phyloP scores from a whole-genome alignment of 53 echinoderm and acorn worm species.

The Luidia sarsii region DNA sequence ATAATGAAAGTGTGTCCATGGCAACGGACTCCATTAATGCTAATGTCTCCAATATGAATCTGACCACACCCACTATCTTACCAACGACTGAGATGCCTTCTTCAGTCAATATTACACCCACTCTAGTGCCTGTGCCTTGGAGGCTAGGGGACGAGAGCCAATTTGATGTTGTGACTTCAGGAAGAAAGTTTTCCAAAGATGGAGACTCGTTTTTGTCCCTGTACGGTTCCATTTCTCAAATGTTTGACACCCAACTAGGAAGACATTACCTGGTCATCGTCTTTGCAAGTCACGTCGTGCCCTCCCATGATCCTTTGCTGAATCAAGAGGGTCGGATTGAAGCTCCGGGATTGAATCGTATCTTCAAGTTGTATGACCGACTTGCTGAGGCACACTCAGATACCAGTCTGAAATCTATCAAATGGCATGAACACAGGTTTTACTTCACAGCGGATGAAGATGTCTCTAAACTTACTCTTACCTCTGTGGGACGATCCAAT shows the following conservation, averaged over 20 bases:
- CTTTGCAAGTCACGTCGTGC: conserved; percentile 25
- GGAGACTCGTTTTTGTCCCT: conserved; percentile 35
- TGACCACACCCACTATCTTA: background rate
- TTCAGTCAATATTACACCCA: background rate
- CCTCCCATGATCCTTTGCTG: conserved; percentile 33
- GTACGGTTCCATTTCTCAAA: conserved; percentile 37
- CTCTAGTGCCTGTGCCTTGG: background rate
- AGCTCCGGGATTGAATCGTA: conserved; percentile 51
- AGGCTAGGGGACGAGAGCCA: background rate
- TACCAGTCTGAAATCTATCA: conserved; percentile 1
- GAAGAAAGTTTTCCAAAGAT: conserved; percentile 5
- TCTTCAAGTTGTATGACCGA: conserved; percentile 50
- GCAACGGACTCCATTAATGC: background rate
- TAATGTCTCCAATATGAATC: background rate
- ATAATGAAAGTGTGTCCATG: too few relatives aligned
- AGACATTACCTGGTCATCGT: conserved; percentile 39
- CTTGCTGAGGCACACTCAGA: conserved; percentile 14
- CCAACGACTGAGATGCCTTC: background rate
- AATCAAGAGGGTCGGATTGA: conserved; percentile 61
- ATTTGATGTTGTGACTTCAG: background rate
- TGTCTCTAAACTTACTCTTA: conserved; percentile 24
- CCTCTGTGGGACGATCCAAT: conserved; percentile 45
- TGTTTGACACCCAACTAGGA: conserved; percentile 24
- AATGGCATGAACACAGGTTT: conserved; percentile 56
- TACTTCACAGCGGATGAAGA: conserved; percentile 50